Evolutionary conservation across 2,797 vertebrate species (phyloP), one percentile per base, ranked within the genome.

Genomic region (Muscicapa striata): DNA sequence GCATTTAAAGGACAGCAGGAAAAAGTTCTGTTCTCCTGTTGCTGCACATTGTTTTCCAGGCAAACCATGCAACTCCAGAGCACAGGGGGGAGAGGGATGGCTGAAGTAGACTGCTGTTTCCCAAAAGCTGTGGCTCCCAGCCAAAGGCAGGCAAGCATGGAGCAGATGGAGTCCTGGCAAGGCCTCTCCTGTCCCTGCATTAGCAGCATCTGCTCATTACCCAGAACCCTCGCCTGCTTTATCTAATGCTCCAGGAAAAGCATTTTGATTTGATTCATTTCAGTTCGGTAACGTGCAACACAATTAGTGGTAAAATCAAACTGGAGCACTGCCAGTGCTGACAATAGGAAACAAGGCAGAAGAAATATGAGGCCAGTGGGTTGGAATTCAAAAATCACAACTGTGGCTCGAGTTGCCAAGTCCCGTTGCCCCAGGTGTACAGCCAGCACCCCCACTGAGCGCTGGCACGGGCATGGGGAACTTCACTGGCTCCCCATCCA

Each of bases 171-270:
- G 98, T 96, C 98, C 98, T 98, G 98, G 98, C 98, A 98, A 97
- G 97, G 95, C 96, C 98, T 91, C 96, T 61, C 36, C 97, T 96
- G 97, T 98, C 98, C 98, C 97, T 98, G 98, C 98, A 98, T 98
- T 98, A 98, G 98, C 98, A 98, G 98, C 98, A 98, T 98, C 98
- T 98, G 98, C 97, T 98, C 98, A 98, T 98, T 98, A 98, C 98
- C 98, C 98, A 98, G 97, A 98, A 97, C 97, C 97, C 97, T 98
- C 86, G 95, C 97, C 96, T 95, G 97, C 98, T 98, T 97, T 98
- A 97, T 97, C 98, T 98, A 98, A 97, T 98, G 98, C 98, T 98
- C 97, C 97, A 98, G 98, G 98, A 98, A 98, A 98, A 98, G 98
- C 98, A 97, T 98, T 98, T 96, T 98, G 97, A 98, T 98, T 98